These are phyloP conservation scores for Tetraneura akinire DNA, from an alignment of 1,140 invertebrate species.

Conservation along the genomic window DNA sequence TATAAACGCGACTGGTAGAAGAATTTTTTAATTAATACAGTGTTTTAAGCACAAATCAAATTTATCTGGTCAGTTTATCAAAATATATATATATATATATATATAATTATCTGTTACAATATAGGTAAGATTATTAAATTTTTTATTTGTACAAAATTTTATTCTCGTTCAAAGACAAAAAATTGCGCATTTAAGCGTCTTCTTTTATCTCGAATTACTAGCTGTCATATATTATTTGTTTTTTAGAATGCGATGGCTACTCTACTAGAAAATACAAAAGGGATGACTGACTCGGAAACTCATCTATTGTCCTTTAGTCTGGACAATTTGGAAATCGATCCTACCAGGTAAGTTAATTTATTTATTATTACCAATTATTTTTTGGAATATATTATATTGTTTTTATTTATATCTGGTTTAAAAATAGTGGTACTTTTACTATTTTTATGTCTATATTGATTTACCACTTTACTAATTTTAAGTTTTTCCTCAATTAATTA, in stretches of 20 bases:
- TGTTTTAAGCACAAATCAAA: no score
- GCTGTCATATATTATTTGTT: background rate
- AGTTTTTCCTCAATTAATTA: background rate
- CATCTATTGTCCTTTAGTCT: constrained; percentile 38
- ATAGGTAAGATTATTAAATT: background rate
- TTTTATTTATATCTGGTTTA: constrained; percentile 1
- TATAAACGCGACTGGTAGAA: constrained; percentile 7
- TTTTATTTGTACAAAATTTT: background rate
- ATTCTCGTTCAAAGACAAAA: background rate
- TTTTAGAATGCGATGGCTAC: constrained; percentile 41
- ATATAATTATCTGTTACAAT: no score
- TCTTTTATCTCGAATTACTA: background rate
- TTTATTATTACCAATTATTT: background rate
- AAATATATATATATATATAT: background rate
- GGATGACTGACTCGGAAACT: constrained; percentile 39
- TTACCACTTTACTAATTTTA: no score
- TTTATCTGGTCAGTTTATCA: background rate
- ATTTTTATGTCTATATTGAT: no score
- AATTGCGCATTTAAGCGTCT: background rate
- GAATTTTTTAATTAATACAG: background rate
- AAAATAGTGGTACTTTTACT: no score
- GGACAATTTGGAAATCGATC: constrained; percentile 45
- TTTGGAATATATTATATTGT: background rate
- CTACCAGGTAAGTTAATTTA: constrained; percentile 41
- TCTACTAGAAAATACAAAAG: constrained; percentile 33